Evolutionary conservation across 2,888 invertebrate genomes (phyloP).

Genomic region (Drepana falcataria): DNA sequence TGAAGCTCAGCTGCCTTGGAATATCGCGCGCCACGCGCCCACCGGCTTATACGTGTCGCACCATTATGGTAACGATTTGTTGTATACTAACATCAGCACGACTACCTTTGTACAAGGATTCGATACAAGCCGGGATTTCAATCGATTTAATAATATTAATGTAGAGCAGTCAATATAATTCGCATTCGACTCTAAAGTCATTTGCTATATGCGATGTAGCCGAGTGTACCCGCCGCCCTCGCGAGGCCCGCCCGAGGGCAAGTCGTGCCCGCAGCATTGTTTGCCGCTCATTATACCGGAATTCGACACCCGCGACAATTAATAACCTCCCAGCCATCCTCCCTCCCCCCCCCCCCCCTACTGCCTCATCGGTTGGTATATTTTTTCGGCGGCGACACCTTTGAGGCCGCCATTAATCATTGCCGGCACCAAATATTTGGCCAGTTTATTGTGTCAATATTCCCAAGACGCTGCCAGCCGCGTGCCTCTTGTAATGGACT

Average conservation of each 20-base stretch:
- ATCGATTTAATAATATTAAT: too few species aligned
- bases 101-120: too few species aligned
- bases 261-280: constrained; percentile 24
- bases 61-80: too few species aligned
- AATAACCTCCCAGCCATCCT: constrained; percentile 19
- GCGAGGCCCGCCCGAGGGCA: not conserved
- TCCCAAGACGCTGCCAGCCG: not conserved
- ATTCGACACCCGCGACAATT: constrained; percentile 27
- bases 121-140: too few species aligned
- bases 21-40: too few species aligned
- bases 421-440: constrained; percentile 22
- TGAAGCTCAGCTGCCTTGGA: too few species aligned
- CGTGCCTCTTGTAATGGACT: not conserved
- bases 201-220: too few species aligned
- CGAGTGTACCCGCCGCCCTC: not conserved
- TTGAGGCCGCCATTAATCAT: constrained; percentile 20
- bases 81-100: too few species aligned
- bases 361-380: constrained; percentile 22
- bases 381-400: constrained; percentile 26
- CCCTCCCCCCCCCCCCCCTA: constrained; percentile 15
- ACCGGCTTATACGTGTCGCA: too few species aligned
- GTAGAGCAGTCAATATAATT: too few species aligned
- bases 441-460: not conserved
- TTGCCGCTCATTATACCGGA: constrained; percentile 31
- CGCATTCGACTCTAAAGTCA: too few species aligned